Base-by-base conservation (phyloP, 1,140 invertebrate species). In the Papilio xuthus region DNA sequence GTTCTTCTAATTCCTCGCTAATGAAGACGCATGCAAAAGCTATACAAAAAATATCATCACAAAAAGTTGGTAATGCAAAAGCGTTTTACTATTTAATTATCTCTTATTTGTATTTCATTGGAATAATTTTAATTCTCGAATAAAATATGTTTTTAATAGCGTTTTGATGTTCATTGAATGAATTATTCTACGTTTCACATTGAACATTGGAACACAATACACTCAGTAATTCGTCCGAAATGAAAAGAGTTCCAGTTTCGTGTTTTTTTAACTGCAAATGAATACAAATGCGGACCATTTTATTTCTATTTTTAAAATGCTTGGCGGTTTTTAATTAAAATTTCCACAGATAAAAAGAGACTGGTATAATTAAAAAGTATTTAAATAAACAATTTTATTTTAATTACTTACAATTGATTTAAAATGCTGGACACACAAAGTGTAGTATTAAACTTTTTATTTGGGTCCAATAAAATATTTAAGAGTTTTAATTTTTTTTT, bases 261-360 rank as follows among this genome's bases (percentile, higher is more conserved):
- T 41, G 18, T 73, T 47, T 72, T n/a, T 72, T 72, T 42, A 72
- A 72, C 20, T 47, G 71, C 71, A 73, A 73, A 73, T 73, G 71
- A 73, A 73, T 44, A 73, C 71, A 47, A 47, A 73, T 47, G 41
- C 23, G 41, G 41, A 44, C 41, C 50, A 73, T 73, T 42, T 23
- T 73, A 12, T 23, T 71, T 73, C 41, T 44, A 44, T 73, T 73
- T 42, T 44, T 42, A 23, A 37, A 26, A 47, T 72, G 41, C 10
- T 72, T 42, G 18, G 42, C 10, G 20, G 23, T 20, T 47, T 26
- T 72, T 23, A 72, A 23, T 72, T 47, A 63, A 63, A 63, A 63
- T 63, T 32, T 60, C 20, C 23, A 26, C 60, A 13, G 23, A 63
- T 12, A 23, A 63, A 63, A 63, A 28, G n/a, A 63, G 26, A 13